These are phyloP conservation scores for Lampris megalopsis DNA, from an alignment of 2,113 vertebrate genomes.

Conservation along the genomic window DNA sequence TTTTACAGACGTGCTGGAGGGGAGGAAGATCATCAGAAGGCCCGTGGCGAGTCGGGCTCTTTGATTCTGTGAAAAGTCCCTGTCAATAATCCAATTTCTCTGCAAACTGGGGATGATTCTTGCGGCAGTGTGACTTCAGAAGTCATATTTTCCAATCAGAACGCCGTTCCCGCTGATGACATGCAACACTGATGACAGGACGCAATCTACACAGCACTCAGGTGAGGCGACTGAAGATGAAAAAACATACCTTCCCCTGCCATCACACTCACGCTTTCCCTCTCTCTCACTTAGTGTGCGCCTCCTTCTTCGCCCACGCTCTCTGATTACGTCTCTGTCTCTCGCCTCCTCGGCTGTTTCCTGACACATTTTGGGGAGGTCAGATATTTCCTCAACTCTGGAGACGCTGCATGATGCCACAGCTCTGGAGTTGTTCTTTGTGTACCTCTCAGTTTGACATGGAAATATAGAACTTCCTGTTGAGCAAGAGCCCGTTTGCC, in stretches of 20 bases:
- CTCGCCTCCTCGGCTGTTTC: neutral
- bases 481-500: constrained; percentile 33
- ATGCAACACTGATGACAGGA: neutral
- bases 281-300: neutral
- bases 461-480: constrained; percentile 45
- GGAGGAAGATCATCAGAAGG: neutral
- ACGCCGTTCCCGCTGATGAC: neutral
- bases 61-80: no score
- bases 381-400: neutral
- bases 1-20: neutral
- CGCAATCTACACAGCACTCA: constrained; percentile 10
- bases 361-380: neutral
- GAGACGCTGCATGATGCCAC: neutral
- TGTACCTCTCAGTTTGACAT: constrained; percentile 28
- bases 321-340: neutral
- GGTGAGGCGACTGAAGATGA: constrained; percentile 20
- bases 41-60: neutral
- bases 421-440: neutral
- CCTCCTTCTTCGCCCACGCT: neutral
- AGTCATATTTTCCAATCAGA: neutral
- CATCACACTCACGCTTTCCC: neutral
- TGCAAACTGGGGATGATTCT: neutral
- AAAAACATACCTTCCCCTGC: neutral
- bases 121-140: neutral
- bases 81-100: neutral